Evolutionary conservation across 2,113 vertebrate species (phyloP).

Genomic region (Hymenochirus boettgeri): DNA sequence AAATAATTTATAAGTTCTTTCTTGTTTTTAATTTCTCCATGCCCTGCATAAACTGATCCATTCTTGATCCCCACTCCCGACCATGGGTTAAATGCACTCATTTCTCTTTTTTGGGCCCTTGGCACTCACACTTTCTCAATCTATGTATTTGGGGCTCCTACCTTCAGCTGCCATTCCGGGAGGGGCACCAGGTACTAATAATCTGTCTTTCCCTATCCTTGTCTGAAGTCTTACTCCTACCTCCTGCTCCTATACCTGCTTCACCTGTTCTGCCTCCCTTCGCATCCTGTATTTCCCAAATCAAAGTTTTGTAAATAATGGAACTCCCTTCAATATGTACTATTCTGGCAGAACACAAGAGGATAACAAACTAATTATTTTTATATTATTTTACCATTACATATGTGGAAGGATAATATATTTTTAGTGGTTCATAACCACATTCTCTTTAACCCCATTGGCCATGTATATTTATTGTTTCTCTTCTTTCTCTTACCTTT

Average conservation of each 20-base stretch:
- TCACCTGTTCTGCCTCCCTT: background rate
- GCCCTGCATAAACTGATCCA: background rate
- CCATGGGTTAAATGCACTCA: background rate
- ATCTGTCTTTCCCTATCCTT: conserved; percentile 22
- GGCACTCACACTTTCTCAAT: background rate
- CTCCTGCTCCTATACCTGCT: conserved; percentile 2
- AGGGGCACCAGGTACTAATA: conserved; percentile 40
- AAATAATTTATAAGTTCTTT: background rate
- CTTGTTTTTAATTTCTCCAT: background rate
- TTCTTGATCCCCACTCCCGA: background rate
- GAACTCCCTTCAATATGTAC: background rate
- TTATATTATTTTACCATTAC: background rate
- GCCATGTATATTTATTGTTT: background rate
- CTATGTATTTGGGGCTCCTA: conserved; percentile 10
- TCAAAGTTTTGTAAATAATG: conserved; percentile 24
- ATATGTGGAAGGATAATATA: background rate
- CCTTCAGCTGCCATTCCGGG: conserved; percentile 23
- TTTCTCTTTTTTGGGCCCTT: background rate
- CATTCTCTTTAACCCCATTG: background rate
- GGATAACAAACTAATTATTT: background rate
- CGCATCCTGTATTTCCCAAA: background rate
- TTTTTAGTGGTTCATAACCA: background rate
- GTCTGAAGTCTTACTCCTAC: conserved; percentile 5
- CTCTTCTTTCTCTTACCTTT: background rate
- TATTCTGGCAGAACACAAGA: background rate